Evolutionary conservation across 2,797 vertebrate species (phyloP).

Genomic region (Poeciliopsis infans): DNA sequence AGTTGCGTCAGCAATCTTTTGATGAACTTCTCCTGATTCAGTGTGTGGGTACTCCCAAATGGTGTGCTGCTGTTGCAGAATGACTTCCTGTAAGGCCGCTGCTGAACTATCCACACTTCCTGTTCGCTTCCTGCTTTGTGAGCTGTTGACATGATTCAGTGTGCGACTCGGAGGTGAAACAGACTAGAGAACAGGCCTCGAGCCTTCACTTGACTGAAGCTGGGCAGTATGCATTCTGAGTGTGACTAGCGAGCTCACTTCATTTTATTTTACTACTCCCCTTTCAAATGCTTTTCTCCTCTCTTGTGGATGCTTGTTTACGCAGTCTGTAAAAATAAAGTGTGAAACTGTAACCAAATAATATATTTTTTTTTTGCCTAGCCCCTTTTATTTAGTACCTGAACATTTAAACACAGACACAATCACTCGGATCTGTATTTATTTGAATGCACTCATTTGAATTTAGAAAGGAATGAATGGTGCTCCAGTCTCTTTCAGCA

Average conservation of each 20-base stretch:
- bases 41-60: constrained; percentile 50
- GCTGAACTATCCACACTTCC: constrained; percentile 57
- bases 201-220: constrained; percentile 24
- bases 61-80: constrained; percentile 70
- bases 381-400: constrained; percentile 13
- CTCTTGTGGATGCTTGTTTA: constrained; percentile 26
- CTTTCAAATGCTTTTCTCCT: constrained; percentile 7
- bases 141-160: constrained; percentile 32
- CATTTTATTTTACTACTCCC: constrained; percentile 16
- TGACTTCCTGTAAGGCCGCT: constrained; percentile 75
- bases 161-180: not conserved
- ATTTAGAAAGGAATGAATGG: constrained; percentile 54
- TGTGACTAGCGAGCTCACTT: no score
- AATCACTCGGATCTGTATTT: constrained; percentile 38
- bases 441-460: constrained; percentile 61
- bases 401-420: constrained; percentile 13
- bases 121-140: constrained; percentile 68
- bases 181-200: not conserved
- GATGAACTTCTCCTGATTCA: constrained; percentile 46
- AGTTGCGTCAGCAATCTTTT: constrained; percentile 28
- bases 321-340: constrained; percentile 20
- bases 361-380: constrained; percentile 18
- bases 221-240: constrained; percentile 1
- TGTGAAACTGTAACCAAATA: constrained; percentile 30
- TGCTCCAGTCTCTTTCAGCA: constrained; percentile 47